A percentile compares a stretch with the other conserved stretches of the same genome.
Conservation (phyloP, 2,113 vertebrate genomes). For the Rhineura floridana region DNA sequence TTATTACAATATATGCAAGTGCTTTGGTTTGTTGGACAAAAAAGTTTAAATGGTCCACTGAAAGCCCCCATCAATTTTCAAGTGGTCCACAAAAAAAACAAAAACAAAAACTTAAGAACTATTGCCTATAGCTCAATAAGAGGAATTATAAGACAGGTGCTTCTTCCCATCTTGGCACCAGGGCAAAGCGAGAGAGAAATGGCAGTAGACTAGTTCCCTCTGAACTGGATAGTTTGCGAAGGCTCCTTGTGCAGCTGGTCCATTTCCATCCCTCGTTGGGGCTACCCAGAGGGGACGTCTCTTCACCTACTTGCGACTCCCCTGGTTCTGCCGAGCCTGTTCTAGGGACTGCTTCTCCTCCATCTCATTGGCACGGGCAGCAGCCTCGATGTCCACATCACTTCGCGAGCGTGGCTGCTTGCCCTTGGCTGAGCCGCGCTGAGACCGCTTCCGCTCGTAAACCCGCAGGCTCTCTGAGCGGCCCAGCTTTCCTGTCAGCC, state of each 20-base stretch:
- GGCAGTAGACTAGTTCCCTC: background rate
- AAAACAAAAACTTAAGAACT: too few relatives aligned
- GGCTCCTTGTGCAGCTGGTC: background rate
- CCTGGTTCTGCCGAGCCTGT: slow-evolving; percentile 21
- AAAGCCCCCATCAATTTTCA: too few relatives aligned
- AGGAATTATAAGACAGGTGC: background rate
- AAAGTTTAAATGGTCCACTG: too few relatives aligned
- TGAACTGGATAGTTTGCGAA: background rate
- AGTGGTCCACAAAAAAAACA: too few relatives aligned
- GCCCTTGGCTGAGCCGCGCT: slow-evolving; percentile 83
- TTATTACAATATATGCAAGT: too few relatives aligned
- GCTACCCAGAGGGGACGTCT: background rate
- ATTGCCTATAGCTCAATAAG: background rate
- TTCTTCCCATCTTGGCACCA: background rate
- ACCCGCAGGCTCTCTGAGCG: slow-evolving; percentile 90
- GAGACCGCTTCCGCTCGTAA: slow-evolving; percentile 85
- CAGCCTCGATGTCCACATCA: slow-evolving; percentile 90
- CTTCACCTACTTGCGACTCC: slow-evolving; percentile 50
- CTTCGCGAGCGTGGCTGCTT: slow-evolving; percentile 91
- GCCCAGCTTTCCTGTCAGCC: slow-evolving; percentile 74
- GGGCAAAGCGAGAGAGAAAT: background rate
- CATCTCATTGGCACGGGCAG: slow-evolving; percentile 58
- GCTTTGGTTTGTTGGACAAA: too few relatives aligned
- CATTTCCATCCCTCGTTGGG: background rate
- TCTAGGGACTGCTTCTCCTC: slow-evolving; percentile 30